Base-by-base conservation (phyloP, 2,797 vertebrate genomes). In the Podarcis lilfordi region DNA sequence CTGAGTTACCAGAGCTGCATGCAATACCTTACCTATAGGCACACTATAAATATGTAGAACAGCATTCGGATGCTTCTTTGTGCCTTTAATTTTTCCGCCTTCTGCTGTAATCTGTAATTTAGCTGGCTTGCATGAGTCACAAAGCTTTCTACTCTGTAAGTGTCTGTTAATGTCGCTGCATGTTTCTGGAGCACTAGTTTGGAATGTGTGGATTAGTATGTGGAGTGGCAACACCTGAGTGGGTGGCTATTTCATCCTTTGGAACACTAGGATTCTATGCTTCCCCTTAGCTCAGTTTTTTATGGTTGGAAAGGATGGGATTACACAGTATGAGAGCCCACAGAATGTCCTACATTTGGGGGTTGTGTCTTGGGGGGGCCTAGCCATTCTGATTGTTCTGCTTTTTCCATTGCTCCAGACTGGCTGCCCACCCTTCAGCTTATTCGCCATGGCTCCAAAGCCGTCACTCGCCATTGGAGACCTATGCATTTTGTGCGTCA, bases 391-490 rank as follows among this genome's bases (percentile, higher is more conserved):
- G 45, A n/a, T 8, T 89, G 32, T 84, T 17, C 2, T 25, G 43
- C 35, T 43, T 45, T 45, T 37, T 74, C 43, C 27, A 15, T 37
- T 84, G 10, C 25, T 50, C 1, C 94, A 99, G 99, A 96, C 90
- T 97, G 97, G 97, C 93, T 98, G 76, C 98, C 98, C 3, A 90
- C 97, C 43, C 90, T 95, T 25, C 98, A 98, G 91, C 93, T 91
- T 17, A 92, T 98, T 3, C 98, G 99, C 3, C 97, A 96, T 92
- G 97, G 98, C 90, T 98, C 98, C 94, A 99, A 98, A 92, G 96
- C 98, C 0, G 98, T 99, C 71, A 99, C 99, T 0, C 98, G 99
- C 2, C 99, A 99, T 95, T 96, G 92, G 93, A 98, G 93, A 29
- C 98, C 98, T 3, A 91, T 98, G 96, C 98, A 98, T 94, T 91